Conservation (phyloP, 2,888 invertebrate species). For the Autographa pulchrina region DNA sequence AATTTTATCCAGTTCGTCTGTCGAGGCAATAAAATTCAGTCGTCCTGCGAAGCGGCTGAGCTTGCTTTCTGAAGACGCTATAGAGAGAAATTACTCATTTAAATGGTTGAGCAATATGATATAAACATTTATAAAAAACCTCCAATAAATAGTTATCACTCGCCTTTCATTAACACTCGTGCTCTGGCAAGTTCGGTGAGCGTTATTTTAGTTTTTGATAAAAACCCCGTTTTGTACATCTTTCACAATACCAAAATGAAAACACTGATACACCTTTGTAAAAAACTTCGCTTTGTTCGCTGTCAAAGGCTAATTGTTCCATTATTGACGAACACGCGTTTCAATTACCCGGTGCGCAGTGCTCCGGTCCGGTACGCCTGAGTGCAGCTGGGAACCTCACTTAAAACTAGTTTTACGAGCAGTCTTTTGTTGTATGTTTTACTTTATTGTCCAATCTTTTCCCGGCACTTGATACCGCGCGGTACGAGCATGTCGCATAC, state of each 20-base stretch:
- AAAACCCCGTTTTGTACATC: background rate
- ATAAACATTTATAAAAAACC: background rate
- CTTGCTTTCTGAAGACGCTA: background rate
- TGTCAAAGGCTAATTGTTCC: background rate
- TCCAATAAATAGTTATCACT: too few relatives aligned
- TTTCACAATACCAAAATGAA: conserved; percentile 8
- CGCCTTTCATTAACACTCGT: too few relatives aligned
- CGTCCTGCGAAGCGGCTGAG: background rate
- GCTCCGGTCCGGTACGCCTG: conserved; percentile 14
- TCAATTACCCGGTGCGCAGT: background rate
- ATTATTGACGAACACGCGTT: conserved; percentile 2
- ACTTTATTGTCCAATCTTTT: conserved; percentile 20
- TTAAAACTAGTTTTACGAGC: conserved; percentile 24
- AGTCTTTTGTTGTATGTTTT: too few relatives aligned
- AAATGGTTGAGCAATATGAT: background rate
- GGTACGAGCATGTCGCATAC: conserved; percentile 9
- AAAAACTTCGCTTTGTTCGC: background rate
- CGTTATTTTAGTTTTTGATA: background rate
- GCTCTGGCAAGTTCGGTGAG: too few relatives aligned
- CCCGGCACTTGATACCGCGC: conserved; percentile 9
- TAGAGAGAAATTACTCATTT: background rate
- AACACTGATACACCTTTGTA: conserved; percentile 6
- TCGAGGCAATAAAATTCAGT: background rate
- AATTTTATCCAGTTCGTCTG: background rate
- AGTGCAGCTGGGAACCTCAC: conserved; percentile 14